A percentile compares a stretch with the other conserved stretches of the same genome.
Evolutionary conservation across 1,140 invertebrate species (phyloP).

Genomic region (Drosophila ananassae): DNA sequence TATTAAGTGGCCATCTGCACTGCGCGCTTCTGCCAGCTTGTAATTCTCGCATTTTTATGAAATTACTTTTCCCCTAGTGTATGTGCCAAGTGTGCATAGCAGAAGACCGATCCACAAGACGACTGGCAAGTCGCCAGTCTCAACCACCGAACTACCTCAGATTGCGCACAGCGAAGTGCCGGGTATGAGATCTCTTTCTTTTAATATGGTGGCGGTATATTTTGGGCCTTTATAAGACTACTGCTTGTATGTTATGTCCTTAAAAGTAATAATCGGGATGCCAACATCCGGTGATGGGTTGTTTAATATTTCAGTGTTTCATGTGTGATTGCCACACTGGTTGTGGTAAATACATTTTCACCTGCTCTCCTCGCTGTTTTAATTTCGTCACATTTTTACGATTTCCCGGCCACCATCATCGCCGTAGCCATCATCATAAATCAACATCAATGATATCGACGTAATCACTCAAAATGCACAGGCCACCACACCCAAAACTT

Average conservation of each 20-base stretch:
- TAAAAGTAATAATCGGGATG: not conserved
- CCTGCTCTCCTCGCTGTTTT: slow-evolving; percentile 35
- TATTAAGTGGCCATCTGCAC: slow-evolving; percentile 33
- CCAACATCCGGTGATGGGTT: slow-evolving; percentile 5
- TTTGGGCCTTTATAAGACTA: not conserved
- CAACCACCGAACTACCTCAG: slow-evolving; percentile 49
- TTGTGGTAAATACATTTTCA: slow-evolving; percentile 26
- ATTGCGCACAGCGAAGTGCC: slow-evolving; percentile 37
- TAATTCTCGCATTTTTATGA: slow-evolving; percentile 18
- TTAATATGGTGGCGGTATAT: slow-evolving; percentile 34
- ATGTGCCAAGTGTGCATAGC: slow-evolving; percentile 4
- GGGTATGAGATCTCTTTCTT: slow-evolving; percentile 51
- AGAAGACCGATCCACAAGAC: slow-evolving; percentile 7
- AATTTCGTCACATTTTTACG: slow-evolving; percentile 51
- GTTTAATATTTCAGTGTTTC: slow-evolving; percentile 2
- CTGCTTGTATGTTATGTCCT: not conserved
- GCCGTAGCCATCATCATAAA: slow-evolving; percentile 69
- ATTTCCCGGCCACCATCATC: slow-evolving; percentile 43
- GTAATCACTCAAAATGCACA: slow-evolving; percentile 77
- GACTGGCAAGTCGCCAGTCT: not conserved
- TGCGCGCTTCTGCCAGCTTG: slow-evolving; percentile 36
- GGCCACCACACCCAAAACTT: slow-evolving; percentile 6
- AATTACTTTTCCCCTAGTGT: slow-evolving; percentile 28
- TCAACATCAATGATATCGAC: slow-evolving; percentile 82
- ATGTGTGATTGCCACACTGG: not conserved